These are phyloP conservation scores for Prinia subflava DNA, from an alignment of 2,113 vertebrate genomes.

Conservation along the genomic window DNA sequence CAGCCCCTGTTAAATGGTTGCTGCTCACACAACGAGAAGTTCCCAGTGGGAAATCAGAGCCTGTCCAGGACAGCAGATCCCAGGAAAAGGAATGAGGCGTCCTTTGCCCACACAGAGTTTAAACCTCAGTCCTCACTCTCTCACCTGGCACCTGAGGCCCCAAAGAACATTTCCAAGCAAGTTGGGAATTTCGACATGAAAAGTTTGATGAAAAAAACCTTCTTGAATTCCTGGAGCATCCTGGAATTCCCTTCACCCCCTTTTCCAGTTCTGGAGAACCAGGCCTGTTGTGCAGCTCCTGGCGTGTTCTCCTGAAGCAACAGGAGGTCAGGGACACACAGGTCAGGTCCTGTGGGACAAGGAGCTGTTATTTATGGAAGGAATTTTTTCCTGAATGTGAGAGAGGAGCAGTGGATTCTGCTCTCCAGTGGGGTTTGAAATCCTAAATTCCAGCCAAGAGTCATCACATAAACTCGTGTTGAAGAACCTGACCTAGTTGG, in stretches of 20 bases:
- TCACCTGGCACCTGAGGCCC: not conserved
- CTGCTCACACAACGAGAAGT: not conserved
- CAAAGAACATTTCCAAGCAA: not conserved
- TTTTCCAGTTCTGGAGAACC: not conserved
- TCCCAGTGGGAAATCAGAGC: not conserved
- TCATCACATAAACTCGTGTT: slow-evolving; percentile 10
- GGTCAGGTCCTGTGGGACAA: not conserved
- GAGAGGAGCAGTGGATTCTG: not conserved
- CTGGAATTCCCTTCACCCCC: not conserved
- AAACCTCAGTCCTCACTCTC: not conserved
- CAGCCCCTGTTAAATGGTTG: not conserved
- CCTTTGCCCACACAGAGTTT: not conserved
- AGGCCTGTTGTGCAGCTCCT: not conserved
- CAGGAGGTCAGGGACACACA: not conserved
- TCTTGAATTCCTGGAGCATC: not conserved
- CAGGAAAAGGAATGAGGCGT: not conserved
- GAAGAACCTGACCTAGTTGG: slow-evolving; percentile 49
- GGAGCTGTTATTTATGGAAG: not conserved
- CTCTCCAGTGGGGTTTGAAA: not conserved
- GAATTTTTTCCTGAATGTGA: not conserved
- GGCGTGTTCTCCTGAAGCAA: not conserved
- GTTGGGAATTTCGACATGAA: accelerated
- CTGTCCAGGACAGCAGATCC: not conserved
- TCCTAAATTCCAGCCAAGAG: not conserved
- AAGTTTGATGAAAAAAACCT: not conserved